phyloP scores from a whole-genome alignment of 2,797 vertebrate species.

The Bradypodion pumilum region DNA sequence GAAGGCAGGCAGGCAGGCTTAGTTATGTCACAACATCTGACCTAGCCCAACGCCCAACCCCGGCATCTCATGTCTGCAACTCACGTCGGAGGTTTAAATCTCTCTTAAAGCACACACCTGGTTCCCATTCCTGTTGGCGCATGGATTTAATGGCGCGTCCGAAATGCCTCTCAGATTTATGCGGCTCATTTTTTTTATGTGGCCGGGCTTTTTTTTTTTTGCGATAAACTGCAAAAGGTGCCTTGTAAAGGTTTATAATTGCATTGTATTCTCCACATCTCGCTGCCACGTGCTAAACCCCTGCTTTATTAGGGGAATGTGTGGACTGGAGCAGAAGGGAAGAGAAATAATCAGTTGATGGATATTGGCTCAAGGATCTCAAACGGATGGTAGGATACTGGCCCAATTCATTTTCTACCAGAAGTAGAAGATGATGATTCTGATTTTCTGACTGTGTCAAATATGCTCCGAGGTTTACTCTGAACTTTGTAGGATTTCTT shows the following conservation, averaged over 20 bases:
- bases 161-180: slow-evolving; percentile 62
- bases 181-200: slow-evolving; percentile 61
- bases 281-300: slow-evolving; percentile 30
- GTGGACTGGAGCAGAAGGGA: slow-evolving; percentile 6
- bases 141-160: slow-evolving; percentile 57
- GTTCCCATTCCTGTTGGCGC: slow-evolving; percentile 53
- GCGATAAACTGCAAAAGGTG: slow-evolving; percentile 48
- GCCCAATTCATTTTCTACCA: too few relatives aligned
- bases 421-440: too few relatives aligned
- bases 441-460: background rate
- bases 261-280: slow-evolving; percentile 35
- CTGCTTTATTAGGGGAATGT: slow-evolving; percentile 5
- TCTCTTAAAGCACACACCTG: slow-evolving; percentile 56
- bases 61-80: background rate
- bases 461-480: too few relatives aligned
- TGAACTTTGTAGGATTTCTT: too few relatives aligned
- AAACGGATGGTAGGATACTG: background rate
- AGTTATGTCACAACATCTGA: too few relatives aligned
- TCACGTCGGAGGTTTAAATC: slow-evolving; percentile 45
- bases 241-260: slow-evolving; percentile 58
- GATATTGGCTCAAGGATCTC: background rate
- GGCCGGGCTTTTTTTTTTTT: slow-evolving; percentile 36
- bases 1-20: too few relatives aligned
- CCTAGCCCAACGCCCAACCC: background rate
- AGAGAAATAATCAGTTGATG: background rate